Percentiles rank a stretch among this genome's conserved stretches.
Evolutionary conservation across 2,888 invertebrate species (phyloP).

Genomic region (Drosophila greeni): DNA sequence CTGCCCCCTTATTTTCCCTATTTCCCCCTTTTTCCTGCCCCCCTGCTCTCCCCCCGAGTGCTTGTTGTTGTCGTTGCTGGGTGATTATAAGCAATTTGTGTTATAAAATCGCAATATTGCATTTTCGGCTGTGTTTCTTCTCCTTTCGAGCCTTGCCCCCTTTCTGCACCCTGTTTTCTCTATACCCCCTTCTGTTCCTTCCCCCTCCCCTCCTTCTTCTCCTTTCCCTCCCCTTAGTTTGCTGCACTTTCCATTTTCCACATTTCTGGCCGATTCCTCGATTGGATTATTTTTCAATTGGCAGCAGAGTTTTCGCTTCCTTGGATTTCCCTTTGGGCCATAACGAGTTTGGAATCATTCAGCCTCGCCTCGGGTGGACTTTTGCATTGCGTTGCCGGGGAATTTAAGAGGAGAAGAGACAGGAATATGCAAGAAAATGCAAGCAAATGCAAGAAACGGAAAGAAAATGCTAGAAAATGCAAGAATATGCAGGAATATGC

Average conservation of each 20-base stretch:
- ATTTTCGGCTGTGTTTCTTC: constrained; percentile 52
- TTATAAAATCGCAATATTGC: constrained; percentile 71
- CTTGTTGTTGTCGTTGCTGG: constrained; percentile 29
- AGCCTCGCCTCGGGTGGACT: not conserved
- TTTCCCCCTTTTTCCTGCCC: not conserved
- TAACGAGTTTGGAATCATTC: constrained; percentile 29
- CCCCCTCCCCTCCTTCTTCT: not conserved
- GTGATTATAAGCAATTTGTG: constrained; percentile 71
- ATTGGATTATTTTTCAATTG: constrained; percentile 67
- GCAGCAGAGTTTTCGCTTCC: constrained; percentile 67
- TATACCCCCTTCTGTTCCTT: too few relatives aligned
- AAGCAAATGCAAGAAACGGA: too few relatives aligned
- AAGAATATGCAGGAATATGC: too few relatives aligned
- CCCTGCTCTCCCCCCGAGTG: not conserved
- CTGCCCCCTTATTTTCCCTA: too few relatives aligned
- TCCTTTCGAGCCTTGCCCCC: too few relatives aligned
- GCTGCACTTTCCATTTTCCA: constrained; percentile 44
- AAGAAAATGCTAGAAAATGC: too few relatives aligned
- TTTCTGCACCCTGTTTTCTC: too few relatives aligned
- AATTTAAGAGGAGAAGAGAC: constrained; percentile 1
- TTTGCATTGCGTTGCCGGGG: constrained; percentile 1
- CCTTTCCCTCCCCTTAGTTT: not conserved
- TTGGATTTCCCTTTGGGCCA: constrained; percentile 35
- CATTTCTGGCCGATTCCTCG: constrained; percentile 50
- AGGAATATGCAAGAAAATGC: not conserved